phyloP scores from a whole-genome alignment of 2,888 invertebrate genomes.

The Philhelius pedissequus region DNA sequence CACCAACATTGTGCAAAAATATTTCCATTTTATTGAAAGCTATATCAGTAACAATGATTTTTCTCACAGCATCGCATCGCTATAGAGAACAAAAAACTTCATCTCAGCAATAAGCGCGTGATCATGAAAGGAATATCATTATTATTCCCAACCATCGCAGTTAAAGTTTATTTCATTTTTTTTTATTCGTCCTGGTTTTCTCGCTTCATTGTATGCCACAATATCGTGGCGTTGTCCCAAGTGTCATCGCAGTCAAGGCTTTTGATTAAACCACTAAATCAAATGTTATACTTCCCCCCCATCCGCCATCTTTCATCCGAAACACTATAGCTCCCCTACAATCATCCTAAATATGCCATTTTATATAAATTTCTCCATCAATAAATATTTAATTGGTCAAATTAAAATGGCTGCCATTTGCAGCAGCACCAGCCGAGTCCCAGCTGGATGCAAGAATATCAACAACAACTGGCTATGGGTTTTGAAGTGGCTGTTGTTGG shows the following conservation, averaged over 20 bases:
- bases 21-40: constrained; percentile 55
- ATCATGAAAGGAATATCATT: constrained; percentile 28
- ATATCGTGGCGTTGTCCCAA: constrained; percentile 26
- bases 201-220: not conserved
- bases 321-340: not conserved
- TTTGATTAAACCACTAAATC: constrained; percentile 63
- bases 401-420: constrained; percentile 61
- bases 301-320: not conserved
- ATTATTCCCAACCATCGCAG: not conserved
- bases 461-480: not conserved
- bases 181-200: not conserved
- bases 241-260: constrained; percentile 40
- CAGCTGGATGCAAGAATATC: not conserved
- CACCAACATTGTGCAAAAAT: constrained; percentile 15
- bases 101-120: not conserved
- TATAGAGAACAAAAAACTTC: not conserved
- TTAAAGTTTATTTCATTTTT: constrained; percentile 2
- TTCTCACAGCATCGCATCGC: not conserved
- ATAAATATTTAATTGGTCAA: constrained; percentile 67
- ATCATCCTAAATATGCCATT: constrained; percentile 25
- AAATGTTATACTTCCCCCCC: constrained; percentile 19
- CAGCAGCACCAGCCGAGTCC: not conserved
- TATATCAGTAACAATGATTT: constrained; percentile 27
- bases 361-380: constrained; percentile 68
- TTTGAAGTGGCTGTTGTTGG: not conserved